These are phyloP conservation scores for Cossypha polioptera DNA, from an alignment of 2,797 vertebrate genomes.

Conservation along the genomic window DNA sequence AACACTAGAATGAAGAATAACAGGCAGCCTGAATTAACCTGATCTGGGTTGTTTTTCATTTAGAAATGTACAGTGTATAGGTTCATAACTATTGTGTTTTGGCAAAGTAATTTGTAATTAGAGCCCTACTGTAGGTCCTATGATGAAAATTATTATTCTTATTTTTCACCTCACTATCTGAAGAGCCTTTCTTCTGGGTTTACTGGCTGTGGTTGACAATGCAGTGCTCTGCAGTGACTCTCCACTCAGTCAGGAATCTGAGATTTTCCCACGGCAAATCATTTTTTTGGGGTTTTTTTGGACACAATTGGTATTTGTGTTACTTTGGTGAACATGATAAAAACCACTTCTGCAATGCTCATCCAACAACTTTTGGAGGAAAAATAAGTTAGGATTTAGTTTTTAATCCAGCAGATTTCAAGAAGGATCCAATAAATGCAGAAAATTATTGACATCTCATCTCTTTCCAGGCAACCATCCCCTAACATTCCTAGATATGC, in stretches of 20 bases:
- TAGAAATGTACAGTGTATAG: neutral
- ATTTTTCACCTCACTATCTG: neutral
- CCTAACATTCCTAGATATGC: neutral
- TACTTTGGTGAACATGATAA: neutral
- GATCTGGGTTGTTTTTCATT: neutral
- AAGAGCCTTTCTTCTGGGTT: neutral
- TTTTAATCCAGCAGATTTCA: neutral
- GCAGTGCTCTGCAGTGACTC: neutral
- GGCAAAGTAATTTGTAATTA: neutral
- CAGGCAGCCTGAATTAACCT: neutral
- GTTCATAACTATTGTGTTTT: neutral
- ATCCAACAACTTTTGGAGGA: neutral
- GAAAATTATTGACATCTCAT: neutral
- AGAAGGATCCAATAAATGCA: neutral
- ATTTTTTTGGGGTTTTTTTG: neutral
- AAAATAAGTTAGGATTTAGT: neutral
- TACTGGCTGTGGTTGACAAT: neutral
- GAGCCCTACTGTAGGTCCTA: neutral
- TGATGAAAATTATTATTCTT: neutral
- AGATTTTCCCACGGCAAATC: neutral
- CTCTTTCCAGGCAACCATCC: rapidly evolving
- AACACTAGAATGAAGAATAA: neutral
- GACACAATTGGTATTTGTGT: neutral
- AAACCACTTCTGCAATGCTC: neutral
- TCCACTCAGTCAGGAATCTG: neutral